Conservation (phyloP, 1,140 invertebrate genomes). For the Orchestia grillus region DNA sequence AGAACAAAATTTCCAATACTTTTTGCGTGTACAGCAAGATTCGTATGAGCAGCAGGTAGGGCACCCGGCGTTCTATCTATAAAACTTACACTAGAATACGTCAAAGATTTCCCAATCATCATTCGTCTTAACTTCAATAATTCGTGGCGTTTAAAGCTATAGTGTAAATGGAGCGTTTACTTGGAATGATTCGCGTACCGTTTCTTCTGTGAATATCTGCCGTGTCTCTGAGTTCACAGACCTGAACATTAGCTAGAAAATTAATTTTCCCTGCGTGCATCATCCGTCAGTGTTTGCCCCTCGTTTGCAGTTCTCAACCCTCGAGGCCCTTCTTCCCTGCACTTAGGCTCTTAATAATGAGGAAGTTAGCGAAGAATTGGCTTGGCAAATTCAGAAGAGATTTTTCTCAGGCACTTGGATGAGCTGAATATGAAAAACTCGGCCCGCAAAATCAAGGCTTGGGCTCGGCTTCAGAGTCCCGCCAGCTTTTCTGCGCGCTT, state of each 20-base stretch:
- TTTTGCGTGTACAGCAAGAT: not conserved
- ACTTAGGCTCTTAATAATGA: slow-evolving; percentile 18
- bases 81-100: not conserved
- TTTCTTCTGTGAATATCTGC: not conserved
- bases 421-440: not conserved
- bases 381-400: slow-evolving; percentile 16
- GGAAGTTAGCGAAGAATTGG: slow-evolving; percentile 25
- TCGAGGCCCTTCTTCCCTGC: not conserved
- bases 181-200: not conserved
- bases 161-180: not conserved
- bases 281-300: not conserved
- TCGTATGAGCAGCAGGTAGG: not conserved
- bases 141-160: not conserved
- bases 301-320: not conserved
- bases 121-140: not conserved
- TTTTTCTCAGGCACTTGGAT: slow-evolving; percentile 6
- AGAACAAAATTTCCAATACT: not conserved
- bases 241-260: not conserved
- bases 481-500: not conserved
- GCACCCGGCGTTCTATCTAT: not conserved
- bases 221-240: not conserved
- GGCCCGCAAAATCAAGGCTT: not conserved
- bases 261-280: not conserved
- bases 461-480: not conserved
- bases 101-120: not conserved